Conservation (phyloP, 2,797 vertebrate species). For the Acridotheres tristis region DNA sequence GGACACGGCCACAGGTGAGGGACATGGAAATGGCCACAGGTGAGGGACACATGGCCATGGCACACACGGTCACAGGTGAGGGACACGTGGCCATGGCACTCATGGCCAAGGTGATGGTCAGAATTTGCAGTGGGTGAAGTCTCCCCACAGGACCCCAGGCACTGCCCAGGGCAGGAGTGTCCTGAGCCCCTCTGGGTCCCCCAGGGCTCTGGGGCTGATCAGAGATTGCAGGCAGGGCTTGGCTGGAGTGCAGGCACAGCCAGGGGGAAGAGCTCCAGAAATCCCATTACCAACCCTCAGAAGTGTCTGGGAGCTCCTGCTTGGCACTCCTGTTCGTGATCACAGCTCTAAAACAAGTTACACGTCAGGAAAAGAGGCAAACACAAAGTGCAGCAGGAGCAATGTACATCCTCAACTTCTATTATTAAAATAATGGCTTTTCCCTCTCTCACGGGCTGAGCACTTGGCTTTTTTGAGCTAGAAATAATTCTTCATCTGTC, state of each 20-base stretch:
- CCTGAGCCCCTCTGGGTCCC: not conserved
- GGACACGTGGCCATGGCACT: too few species aligned
- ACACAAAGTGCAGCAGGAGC: slow-evolving; percentile 6
- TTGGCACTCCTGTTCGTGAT: not conserved
- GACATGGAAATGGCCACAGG: too few species aligned
- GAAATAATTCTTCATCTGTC: slow-evolving; percentile 39
- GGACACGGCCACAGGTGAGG: too few species aligned
- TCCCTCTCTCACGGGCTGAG: not conserved
- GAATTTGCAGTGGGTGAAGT: too few species aligned
- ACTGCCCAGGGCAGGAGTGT: not conserved
- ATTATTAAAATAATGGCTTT: slow-evolving; percentile 46
- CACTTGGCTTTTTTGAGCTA: not conserved
- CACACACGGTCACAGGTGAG: too few species aligned
- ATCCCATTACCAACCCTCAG: not conserved
- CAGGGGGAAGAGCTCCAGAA: not conserved
- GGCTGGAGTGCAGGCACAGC: not conserved
- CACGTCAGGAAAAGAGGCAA: slow-evolving; percentile 15
- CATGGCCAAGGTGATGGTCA: too few species aligned
- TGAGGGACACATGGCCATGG: too few species aligned
- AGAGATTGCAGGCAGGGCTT: too few species aligned
- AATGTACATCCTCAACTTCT: not conserved
- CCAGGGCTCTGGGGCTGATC: not conserved
- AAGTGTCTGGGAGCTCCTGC: not conserved
- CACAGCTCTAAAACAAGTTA: slow-evolving; percentile 4
- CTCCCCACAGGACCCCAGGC: not conserved